Percentiles rank a stretch among this genome's conserved stretches.
Conservation (phyloP, 2,797 vertebrate genomes). For the Crenichthys baileyi region DNA sequence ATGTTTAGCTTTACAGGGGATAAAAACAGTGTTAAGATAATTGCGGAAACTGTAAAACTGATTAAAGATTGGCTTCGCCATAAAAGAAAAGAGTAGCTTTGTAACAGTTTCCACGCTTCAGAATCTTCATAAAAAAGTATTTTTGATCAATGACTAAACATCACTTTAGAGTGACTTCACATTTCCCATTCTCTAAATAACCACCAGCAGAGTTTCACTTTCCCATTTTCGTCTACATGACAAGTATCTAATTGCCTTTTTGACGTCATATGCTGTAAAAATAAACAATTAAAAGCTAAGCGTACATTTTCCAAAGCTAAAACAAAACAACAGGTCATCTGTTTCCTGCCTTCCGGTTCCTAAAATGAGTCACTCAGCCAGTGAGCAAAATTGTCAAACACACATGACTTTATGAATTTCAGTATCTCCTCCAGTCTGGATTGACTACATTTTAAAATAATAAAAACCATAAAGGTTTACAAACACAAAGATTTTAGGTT, state of each 20-base stretch:
- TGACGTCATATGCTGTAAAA: conserved; percentile 26
- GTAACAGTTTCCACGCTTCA: conserved; percentile 6
- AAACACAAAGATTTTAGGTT: conserved; percentile 31
- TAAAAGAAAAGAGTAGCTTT: neutral
- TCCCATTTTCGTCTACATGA: conserved; percentile 21
- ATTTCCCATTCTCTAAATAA: neutral
- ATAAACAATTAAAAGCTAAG: neutral
- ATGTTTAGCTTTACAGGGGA: conserved; percentile 30
- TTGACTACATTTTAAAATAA: conserved; percentile 40
- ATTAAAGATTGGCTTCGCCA: neutral
- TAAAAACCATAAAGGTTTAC: conserved; percentile 29
- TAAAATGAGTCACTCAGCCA: conserved; percentile 77
- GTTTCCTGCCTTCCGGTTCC: conserved; percentile 50
- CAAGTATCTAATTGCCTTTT: conserved; percentile 9
- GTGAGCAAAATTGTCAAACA: conserved; percentile 72
- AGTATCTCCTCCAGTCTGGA: conserved; percentile 53
- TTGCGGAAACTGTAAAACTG: neutral
- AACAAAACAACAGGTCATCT: conserved; percentile 54
- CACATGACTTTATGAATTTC: conserved; percentile 39
- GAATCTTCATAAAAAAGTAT: neutral
- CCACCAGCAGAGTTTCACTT: neutral
- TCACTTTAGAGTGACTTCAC: neutral
- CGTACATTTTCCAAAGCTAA: conserved; percentile 23
- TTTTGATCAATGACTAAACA: conserved; percentile 5
- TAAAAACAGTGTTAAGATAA: conserved; percentile 5